Evolutionary conservation across 2,888 invertebrate genomes (phyloP), one percentile per base, ranked within the genome.

Genomic region (Tricholauxania praeusta): DNA sequence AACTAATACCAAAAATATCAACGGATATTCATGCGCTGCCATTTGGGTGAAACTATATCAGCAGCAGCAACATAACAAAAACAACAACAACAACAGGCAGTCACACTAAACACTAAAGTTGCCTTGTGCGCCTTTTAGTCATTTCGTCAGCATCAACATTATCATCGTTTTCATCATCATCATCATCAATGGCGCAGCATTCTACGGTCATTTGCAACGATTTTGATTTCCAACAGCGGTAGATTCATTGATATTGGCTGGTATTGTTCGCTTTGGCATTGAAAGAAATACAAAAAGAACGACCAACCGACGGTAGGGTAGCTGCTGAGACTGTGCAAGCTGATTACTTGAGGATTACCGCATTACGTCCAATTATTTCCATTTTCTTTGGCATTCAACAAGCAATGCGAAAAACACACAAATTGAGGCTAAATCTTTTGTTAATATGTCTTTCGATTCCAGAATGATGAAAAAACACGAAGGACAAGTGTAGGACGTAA

Each of bases 281-380:
- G 15, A 48, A 65, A 62, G 32, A 39, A 59, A 53, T 39, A 71
- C 53, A 28, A 14, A 14, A 68, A 17, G 47, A 47, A 68, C 57
- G 49, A 47, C 59, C 55, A 14, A 22, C 12, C 39, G 57, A 49
- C 52, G n/a, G n/a, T n/a, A 15, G 51, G 52, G 10, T 65, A 28
- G 39, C 47, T 19, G n/a, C 32, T 19, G 48, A 39, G 62, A 51
- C 51, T 19, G 65, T 52, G 69, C 62, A 52, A 59, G 55, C 77
- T 77, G 78, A 78, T 78, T 78, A 79, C 76, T 70, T 69, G 76
- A 77, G 78, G 79, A 78, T 79, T 79, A 79, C 78, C 78, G 78
- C 78, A 79, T 79, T 79, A 79, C 77, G 78, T 78, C 76, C 79
- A 79, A 79, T 79, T 79, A 79, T 79, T 79, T 78, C 74, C 73